These are phyloP conservation scores for Anisognathus igniventris DNA, from an alignment of 2,797 vertebrate genomes.

Conservation along the genomic window DNA sequence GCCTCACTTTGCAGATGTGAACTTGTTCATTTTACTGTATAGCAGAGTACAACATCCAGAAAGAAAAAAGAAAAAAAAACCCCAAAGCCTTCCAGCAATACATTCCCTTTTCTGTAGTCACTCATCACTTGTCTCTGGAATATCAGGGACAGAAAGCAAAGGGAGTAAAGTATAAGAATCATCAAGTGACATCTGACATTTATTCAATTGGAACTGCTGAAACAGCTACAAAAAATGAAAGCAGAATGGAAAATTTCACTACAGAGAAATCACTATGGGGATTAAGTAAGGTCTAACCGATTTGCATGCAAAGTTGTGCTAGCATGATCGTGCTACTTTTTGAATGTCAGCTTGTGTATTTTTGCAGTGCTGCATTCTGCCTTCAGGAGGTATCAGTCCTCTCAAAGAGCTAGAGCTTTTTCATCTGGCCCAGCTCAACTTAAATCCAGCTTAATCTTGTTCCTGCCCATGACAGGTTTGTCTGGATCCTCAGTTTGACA, in stretches of 20 bases:
- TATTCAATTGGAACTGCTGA: background rate
- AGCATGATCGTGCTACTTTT: background rate
- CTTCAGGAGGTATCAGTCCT: background rate
- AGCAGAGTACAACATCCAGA: conserved; percentile 3
- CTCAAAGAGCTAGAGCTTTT: background rate
- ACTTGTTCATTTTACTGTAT: conserved; percentile 3
- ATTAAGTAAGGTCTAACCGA: background rate
- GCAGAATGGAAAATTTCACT: background rate
- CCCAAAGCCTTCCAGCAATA: background rate
- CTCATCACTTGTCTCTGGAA: background rate
- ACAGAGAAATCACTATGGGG: background rate
- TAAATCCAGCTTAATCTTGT: background rate
- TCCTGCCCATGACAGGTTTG: background rate
- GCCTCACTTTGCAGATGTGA: conserved; percentile 21
- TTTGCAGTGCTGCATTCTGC: background rate
- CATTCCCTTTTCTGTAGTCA: conserved; percentile 21
- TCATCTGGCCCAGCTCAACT: background rate
- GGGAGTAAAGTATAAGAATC: background rate
- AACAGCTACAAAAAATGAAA: background rate
- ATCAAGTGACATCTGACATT: conserved; percentile 13
- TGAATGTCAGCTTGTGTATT: background rate
- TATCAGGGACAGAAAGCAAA: conserved; percentile 13
- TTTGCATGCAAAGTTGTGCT: background rate
- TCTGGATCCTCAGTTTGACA: background rate
- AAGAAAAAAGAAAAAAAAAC: background rate